Percentiles rank a stretch among this genome's conserved stretches.
Conservation (phyloP, 2,113 vertebrate genomes). For the Zapus hudsonius region DNA sequence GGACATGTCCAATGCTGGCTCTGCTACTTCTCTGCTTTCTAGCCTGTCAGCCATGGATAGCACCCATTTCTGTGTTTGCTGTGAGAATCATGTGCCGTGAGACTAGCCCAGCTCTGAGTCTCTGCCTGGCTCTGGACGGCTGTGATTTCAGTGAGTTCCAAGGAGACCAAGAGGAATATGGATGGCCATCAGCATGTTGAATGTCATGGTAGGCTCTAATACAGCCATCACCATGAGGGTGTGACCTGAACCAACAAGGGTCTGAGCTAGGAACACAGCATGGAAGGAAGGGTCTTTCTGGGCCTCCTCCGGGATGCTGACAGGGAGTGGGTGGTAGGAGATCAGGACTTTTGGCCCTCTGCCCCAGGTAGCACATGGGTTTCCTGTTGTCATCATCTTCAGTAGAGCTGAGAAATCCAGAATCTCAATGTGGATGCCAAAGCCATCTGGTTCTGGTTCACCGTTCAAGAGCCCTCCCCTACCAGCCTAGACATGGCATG, state of each 20-base stretch:
- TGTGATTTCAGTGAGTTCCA: background rate
- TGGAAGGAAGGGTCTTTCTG: too few species aligned
- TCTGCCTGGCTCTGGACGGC: background rate
- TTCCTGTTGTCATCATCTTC: background rate
- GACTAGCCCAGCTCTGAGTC: background rate
- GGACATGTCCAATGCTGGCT: background rate
- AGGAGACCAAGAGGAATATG: background rate
- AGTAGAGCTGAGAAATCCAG: background rate
- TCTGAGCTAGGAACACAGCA: accelerated
- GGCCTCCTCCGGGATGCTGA: background rate
- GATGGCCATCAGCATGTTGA: accelerated
- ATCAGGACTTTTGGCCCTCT: background rate
- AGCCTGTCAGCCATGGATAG: background rate
- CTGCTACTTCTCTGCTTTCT: background rate
- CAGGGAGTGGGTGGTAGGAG: background rate
- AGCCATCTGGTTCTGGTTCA: background rate
- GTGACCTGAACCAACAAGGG: background rate
- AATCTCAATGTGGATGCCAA: background rate
- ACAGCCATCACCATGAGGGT: background rate
- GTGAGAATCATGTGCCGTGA: accelerated
- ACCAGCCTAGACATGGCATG: background rate
- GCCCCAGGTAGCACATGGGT: background rate
- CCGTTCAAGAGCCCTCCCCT: background rate
- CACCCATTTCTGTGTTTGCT: background rate
- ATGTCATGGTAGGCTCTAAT: accelerated